Percentiles rank a stretch among this genome's conserved stretches.
phyloP scores from a whole-genome alignment of 2,797 vertebrate species.

The Manis pentadactyla region DNA sequence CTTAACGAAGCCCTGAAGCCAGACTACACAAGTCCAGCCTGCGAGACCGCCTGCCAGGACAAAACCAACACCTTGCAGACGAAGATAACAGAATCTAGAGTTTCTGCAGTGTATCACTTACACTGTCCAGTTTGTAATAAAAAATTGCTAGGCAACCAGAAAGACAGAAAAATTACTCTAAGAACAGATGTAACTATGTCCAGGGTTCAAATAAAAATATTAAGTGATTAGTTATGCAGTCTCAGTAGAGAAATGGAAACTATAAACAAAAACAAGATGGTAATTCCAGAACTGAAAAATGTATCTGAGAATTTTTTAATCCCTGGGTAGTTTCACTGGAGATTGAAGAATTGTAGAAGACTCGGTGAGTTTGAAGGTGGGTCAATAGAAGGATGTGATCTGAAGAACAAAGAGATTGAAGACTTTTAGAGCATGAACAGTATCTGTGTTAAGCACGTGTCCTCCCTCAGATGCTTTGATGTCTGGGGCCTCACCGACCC shows the following conservation, averaged over 20 bases:
- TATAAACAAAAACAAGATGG: background rate
- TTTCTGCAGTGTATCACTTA: background rate
- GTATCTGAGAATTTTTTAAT: background rate
- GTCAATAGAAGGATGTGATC: background rate
- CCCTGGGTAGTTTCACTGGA: background rate
- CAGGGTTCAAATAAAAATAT: background rate
- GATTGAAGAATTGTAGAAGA: background rate
- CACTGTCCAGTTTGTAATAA: background rate
- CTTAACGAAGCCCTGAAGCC: background rate
- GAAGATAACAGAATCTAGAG: background rate
- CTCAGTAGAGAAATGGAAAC: background rate
- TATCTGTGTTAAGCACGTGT: rapidly evolving
- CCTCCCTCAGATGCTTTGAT: background rate
- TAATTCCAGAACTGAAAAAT: background rate
- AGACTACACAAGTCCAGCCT: background rate
- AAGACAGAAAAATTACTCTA: background rate
- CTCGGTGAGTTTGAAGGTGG: background rate
- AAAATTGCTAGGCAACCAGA: background rate
- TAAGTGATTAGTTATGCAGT: background rate
- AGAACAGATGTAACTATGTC: background rate
- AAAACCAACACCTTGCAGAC: background rate
- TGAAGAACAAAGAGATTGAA: background rate
- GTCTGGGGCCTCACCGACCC: background rate
- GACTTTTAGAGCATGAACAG: background rate
- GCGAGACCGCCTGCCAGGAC: background rate